Evolutionary conservation across 2,113 vertebrate genomes (phyloP), one percentile per base, ranked within the genome.

Genomic region (Hoplias malabaricus): DNA sequence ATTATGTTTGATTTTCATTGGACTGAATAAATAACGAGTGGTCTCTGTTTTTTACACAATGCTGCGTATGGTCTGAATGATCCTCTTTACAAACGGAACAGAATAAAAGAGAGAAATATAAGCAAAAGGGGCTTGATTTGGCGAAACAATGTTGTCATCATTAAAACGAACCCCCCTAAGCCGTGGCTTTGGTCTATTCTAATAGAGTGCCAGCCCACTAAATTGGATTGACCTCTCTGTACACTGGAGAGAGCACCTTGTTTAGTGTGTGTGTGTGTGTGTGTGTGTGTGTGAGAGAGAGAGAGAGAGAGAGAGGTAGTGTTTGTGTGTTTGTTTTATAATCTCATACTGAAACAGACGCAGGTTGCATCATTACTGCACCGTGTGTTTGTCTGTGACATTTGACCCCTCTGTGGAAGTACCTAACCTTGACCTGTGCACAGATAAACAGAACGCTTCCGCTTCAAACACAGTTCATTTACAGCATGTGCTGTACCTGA

Each of bases 211-310:
- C 83, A 86, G 90, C 94, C 95, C 93, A 94, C 93, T 95, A 88
- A 98, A 96, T 95, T 95, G 94, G 93, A 94, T 92, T 95, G 94
- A 93, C 94, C 96, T 96, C 95, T 95, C 93, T 93, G 94, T 94
- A 94, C 92, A 84, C 90, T 88, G 69, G 92, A 93, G 92, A 93
- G 92, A 95, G 93, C 92, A 94, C 94, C 94, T 94, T 94, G 94
- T 93, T 94, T 93, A 56, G 25, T 72, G 79, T 57, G 74, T 57
- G 67, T 46, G 13, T 56, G 62, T 56, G 62, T 57, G 74, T 56
- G 71, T 62, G 27, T 33, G 71, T 74, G 29, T 74, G 42, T 74
- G 40, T 65, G 40, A 63, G 29, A 23, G 56, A 36, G 42, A 50
- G 59, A 50, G 11, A 36, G 33, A 25, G 38, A 3, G 36, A 57